phyloP scores from a whole-genome alignment of 2,888 invertebrate genomes.

The Villa cingulata region DNA sequence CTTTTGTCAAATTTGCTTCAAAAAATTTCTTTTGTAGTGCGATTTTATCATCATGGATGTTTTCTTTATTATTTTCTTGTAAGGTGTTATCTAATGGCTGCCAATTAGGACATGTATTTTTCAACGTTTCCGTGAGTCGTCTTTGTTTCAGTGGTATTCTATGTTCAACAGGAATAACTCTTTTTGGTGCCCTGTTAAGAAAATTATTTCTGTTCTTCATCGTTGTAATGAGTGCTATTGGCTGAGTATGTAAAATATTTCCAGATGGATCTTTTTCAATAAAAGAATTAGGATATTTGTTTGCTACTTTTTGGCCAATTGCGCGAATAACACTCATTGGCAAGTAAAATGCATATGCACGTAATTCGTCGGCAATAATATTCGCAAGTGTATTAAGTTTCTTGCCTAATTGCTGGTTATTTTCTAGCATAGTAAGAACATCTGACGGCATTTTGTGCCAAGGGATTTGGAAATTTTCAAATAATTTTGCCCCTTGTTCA shows the following conservation, averaged over 20 bases:
- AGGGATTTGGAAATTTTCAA: conserved; percentile 10
- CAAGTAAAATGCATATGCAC: background rate
- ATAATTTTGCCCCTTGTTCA: background rate
- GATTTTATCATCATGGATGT: too few species aligned
- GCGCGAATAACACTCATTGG: too few species aligned
- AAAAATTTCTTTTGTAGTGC: too few species aligned
- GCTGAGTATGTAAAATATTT: conserved; percentile 4
- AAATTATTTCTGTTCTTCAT: conserved; percentile 11
- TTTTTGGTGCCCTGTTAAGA: conserved; percentile 5
- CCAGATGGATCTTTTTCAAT: conserved; percentile 8
- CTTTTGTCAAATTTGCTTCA: too few species aligned
- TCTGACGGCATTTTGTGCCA: conserved; percentile 13
- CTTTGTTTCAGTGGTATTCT: too few species aligned
- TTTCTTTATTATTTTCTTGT: too few species aligned
- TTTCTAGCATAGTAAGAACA: conserved; percentile 2
- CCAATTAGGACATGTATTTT: too few species aligned
- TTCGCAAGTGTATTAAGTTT: conserved; percentile 11
- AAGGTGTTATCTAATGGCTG: too few species aligned
- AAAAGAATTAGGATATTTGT: conserved; percentile 9
- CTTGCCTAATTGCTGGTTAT: conserved; percentile 7
- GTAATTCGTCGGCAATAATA: conserved; percentile 12
- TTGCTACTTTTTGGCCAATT: too few species aligned
- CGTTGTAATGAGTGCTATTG: conserved; percentile 4
- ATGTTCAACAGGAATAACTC: too few species aligned
- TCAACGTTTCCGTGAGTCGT: too few species aligned